Evolutionary conservation across 2,113 vertebrate genomes (phyloP), one percentile per base, ranked within the genome.

Genomic region (Uria aalge): DNA sequence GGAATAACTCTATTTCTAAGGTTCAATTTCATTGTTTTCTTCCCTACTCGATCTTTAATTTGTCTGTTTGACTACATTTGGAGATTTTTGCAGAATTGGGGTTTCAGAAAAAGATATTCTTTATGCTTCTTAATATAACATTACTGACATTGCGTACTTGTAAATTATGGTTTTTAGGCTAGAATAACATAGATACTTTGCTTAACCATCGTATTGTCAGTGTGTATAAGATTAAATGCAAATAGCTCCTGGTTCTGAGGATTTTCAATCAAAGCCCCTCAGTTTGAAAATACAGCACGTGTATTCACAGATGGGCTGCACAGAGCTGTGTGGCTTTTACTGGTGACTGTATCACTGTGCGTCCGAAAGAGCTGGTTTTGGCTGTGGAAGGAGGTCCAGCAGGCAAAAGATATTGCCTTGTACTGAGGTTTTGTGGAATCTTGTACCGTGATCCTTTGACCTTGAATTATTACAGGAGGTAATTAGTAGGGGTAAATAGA

Each of bases 1-100:
- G 5, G 63, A 82, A 52, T 55, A 83, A 40, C n/a, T 88, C 4
- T 75, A 9, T 87, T 91, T 86, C 60, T 64, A 13, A 85, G 29
- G 47, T 87, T 90, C 21, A 15, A 20, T 96, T 83, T 76, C 6
- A 59, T 96, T 93, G 71, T 85, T 94, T 91, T 57, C 71, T 90
- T 69, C 41, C 15, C 26, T 62, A 22, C 15, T 67, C 47, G 38
- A 30, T 93, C 45, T 66, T 90, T 75, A 78, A 57, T 63, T 86
- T 86, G 21, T 78, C 64, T 74, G 19, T 62, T 87, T 82, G 40
- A 60, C 6, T 94, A 36, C 2, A 2, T 84, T 90, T 59, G 41
- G 47, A 74, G 45, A 57, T 79, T 62, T 92, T 69, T 69, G 9
- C 36, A 57, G 45, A 9, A 43, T 63, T 66, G 11, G 12, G 5